A percentile compares a stretch with the other conserved stretches of the same genome.
Conservation (phyloP, 2,113 vertebrate genomes). For the Miniopterus natalensis region DNA sequence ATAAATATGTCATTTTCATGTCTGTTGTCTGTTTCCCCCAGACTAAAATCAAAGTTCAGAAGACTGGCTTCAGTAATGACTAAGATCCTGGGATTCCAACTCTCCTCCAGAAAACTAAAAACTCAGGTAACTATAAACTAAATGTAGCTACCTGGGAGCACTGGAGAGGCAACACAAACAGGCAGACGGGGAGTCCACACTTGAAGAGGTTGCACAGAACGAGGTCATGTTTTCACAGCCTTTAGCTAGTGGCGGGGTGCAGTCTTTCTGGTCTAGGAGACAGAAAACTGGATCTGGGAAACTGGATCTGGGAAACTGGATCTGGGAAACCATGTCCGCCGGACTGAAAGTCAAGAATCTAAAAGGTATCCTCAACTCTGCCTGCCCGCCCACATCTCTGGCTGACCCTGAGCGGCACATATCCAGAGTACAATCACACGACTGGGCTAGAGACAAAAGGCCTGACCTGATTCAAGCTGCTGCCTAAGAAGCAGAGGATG, state of each 20-base stretch:
- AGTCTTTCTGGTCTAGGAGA: neutral
- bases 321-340: neutral
- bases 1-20: neutral
- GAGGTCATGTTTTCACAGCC: neutral
- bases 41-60: constrained; percentile 6
- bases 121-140: neutral
- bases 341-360: neutral
- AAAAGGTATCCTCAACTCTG: neutral
- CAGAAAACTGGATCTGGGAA: neutral
- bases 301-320: no score
- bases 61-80: neutral
- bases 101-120: neutral
- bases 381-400: neutral
- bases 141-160: neutral
- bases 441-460: neutral
- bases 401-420: neutral
- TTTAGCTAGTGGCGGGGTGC: neutral
- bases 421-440: neutral
- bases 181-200: neutral
- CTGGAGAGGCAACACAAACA: neutral
- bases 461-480: neutral
- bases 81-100: neutral
- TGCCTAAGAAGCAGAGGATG: neutral
- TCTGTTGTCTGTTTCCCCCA: neutral
- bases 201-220: neutral